A percentile compares a stretch with the other conserved stretches of the same genome.
Conservation (phyloP, 2,888 invertebrate species). For the Nemotelus pantherinus region DNA sequence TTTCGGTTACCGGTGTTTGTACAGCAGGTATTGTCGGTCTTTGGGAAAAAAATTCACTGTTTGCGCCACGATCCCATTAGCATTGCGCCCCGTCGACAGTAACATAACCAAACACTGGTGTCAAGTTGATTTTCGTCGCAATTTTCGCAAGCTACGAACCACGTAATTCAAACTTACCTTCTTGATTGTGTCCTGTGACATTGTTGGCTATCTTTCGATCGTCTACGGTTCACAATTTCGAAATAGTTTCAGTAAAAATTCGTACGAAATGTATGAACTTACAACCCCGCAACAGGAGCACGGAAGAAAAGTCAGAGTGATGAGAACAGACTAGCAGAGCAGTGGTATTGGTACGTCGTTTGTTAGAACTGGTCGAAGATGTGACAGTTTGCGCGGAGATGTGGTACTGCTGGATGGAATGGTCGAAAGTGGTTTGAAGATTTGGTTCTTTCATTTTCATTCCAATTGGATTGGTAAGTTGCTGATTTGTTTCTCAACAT, state of each 20-base stretch:
- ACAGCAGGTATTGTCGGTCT: no score
- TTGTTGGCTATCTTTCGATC: conserved; percentile 50
- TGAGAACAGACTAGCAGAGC: neutral
- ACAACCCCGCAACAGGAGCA: conserved; percentile 10
- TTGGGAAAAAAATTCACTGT: neutral
- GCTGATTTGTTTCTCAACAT: no score
- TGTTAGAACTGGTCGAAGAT: conserved; percentile 9
- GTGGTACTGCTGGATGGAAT: conserved; percentile 1
- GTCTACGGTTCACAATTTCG: neutral
- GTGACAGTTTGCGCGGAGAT: conserved; percentile 27
- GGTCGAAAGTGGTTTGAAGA: neutral
- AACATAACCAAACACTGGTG: conserved; percentile 51
- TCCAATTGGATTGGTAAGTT: no score
- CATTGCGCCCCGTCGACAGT: conserved; percentile 18
- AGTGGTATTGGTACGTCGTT: neutral
- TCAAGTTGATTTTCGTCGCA: neutral
- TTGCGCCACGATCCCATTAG: conserved; percentile 6
- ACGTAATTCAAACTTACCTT: conserved; percentile 55
- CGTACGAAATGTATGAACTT: conserved; percentile 15
- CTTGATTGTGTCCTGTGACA: conserved; percentile 61
- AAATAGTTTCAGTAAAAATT: neutral
- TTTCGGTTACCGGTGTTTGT: no score
- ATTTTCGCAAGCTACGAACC: neutral
- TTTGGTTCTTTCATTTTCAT: no score
- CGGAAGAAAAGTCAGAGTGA: conserved; percentile 24